Conservation (phyloP, 2,888 invertebrate genomes). For the Polydrusus cervinus region DNA sequence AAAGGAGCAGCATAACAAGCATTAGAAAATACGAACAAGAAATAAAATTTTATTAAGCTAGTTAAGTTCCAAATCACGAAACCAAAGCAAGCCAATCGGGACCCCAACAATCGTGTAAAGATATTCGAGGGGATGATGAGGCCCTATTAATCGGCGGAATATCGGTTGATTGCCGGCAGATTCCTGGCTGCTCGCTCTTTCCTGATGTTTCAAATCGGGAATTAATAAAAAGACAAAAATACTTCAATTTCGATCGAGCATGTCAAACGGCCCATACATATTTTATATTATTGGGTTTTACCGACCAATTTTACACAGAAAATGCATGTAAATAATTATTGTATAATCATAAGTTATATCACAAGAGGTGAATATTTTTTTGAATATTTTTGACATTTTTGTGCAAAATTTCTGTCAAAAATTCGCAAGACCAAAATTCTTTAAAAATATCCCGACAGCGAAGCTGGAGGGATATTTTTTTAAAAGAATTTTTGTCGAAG, state of each 20-base stretch:
- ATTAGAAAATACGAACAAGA: conserved; percentile 49
- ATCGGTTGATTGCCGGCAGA: conserved; percentile 38
- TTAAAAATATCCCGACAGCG: too few species aligned
- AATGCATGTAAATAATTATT: too few species aligned
- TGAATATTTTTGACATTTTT: too few species aligned
- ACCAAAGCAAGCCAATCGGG: conserved; percentile 52
- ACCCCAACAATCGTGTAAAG: conserved; percentile 50
- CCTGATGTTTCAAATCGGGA: conserved; percentile 24
- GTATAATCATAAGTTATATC: too few species aligned
- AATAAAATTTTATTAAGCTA: conserved; percentile 54
- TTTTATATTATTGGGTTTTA: background rate
- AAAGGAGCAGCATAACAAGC: conserved; percentile 38
- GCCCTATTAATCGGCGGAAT: conserved; percentile 48
- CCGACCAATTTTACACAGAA: too few species aligned
- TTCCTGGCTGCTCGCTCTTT: conserved; percentile 32
- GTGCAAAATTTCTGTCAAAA: too few species aligned
- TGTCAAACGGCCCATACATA: background rate
- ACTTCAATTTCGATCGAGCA: background rate
- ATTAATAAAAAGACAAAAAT: conserved; percentile 32
- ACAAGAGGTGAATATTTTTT: too few species aligned
- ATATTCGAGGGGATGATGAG: conserved; percentile 50
- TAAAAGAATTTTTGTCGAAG: too few species aligned
- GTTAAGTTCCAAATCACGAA: conserved; percentile 54
- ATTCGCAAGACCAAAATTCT: too few species aligned
- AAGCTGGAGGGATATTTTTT: too few species aligned